Evolutionary conservation across 2,113 vertebrate species (phyloP).

Genomic region (Maccullochella peelii): DNA sequence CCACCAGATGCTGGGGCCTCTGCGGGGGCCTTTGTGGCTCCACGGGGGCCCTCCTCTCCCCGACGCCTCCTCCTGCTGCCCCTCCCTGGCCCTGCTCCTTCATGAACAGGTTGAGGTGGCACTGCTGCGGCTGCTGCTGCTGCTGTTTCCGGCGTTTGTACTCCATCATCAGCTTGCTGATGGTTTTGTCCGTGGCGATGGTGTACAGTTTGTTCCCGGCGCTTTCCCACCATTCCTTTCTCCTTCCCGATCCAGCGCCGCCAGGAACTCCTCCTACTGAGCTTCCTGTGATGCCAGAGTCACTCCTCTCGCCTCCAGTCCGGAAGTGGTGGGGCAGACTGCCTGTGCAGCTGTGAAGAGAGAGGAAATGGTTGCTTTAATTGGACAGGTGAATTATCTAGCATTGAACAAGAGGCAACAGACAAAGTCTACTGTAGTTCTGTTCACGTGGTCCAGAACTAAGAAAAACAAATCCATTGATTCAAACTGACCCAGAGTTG

Average conservation of each 20-base stretch:
- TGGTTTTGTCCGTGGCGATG: conserved; percentile 94
- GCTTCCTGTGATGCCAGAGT: conserved; percentile 50
- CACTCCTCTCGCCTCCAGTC: conserved; percentile 80
- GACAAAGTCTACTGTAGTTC: background rate
- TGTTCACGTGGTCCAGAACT: background rate
- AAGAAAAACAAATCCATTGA: too few relatives aligned
- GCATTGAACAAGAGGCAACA: background rate
- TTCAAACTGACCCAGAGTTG: too few relatives aligned
- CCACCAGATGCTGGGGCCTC: conserved; percentile 92
- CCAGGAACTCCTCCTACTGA: conserved; percentile 85
- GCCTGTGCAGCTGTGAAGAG: conserved; percentile 63
- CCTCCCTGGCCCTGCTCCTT: conserved; percentile 86
- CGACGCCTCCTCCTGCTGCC: conserved; percentile 76
- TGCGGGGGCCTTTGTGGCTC: conserved; percentile 86
- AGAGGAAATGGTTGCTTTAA: background rate
- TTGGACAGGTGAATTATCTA: background rate
- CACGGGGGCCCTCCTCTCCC: conserved; percentile 80
- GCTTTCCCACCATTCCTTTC: conserved; percentile 98
- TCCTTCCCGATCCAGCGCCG: conserved; percentile 66
- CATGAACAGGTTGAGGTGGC: conserved; percentile 83
- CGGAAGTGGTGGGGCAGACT: conserved; percentile 78
- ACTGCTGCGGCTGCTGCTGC: conserved; percentile 81
- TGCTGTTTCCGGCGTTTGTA: conserved; percentile 95
- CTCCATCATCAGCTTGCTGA: conserved; percentile 95
- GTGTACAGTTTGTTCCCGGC: conserved; percentile 96